phyloP scores from a whole-genome alignment of 92 coral and sea anemone genomes.

The Hydrozoanthus gracilis region DNA sequence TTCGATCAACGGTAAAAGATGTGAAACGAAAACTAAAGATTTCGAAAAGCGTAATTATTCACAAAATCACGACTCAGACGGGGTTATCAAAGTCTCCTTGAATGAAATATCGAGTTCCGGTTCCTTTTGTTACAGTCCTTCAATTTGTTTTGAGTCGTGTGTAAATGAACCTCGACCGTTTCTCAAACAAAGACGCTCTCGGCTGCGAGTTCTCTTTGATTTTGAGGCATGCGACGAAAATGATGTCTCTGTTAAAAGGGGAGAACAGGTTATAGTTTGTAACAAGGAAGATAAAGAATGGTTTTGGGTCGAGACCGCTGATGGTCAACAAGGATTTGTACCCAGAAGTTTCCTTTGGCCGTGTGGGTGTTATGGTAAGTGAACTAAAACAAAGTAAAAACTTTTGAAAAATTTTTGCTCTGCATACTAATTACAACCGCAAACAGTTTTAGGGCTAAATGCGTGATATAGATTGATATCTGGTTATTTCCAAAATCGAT shows the following conservation, averaged over 20 bases:
- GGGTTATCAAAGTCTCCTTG: neutral
- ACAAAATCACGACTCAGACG: conserved; percentile 1
- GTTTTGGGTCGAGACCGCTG: conserved; percentile 69
- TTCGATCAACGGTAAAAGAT: neutral
- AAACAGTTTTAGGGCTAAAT: neutral
- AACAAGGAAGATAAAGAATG: conserved; percentile 70
- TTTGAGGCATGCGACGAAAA: conserved; percentile 66
- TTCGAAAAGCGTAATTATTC: neutral
- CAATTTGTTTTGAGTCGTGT: neutral
- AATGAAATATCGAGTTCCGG: conserved; percentile 7
- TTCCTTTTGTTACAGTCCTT: neutral
- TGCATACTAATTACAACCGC: neutral
- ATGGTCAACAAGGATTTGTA: conserved; percentile 62
- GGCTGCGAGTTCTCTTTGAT: conserved; percentile 65
- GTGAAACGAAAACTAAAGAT: neutral
- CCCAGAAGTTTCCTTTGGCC: conserved; percentile 72
- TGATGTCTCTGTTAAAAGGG: conserved; percentile 61
- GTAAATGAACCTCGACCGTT: conserved; percentile 6
- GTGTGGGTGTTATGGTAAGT: conserved; percentile 72
- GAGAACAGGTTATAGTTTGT: conserved; percentile 62
- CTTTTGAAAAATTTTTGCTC: neutral
- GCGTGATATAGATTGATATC: too few species aligned
- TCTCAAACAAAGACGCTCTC: conserved; percentile 23
- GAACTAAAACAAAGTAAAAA: neutral
- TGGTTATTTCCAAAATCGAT: too few species aligned